Evolutionary conservation across 2,797 vertebrate genomes (phyloP).

Genomic region (Chelon labrosus): DNA sequence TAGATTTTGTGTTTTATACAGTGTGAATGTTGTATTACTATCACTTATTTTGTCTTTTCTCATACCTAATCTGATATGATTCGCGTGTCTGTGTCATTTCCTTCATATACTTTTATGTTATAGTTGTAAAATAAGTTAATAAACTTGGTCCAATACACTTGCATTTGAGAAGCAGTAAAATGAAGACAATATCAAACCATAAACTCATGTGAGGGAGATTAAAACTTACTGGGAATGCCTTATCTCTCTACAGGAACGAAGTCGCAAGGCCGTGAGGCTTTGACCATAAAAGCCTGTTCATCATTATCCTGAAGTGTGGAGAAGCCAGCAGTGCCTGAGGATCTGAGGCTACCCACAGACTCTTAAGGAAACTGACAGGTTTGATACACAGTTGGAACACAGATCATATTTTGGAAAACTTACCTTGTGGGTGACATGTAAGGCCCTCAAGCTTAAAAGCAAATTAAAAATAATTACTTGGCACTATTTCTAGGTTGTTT

Average conservation of each 20-base stretch:
- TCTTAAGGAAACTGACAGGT: slow-evolving; percentile 36
- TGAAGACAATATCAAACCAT: neutral
- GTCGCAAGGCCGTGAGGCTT: neutral
- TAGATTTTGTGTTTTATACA: too few relatives aligned
- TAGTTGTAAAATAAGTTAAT: too few relatives aligned
- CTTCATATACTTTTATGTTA: too few relatives aligned
- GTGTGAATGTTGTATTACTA: too few relatives aligned
- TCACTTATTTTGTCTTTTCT: too few relatives aligned
- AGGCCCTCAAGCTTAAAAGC: neutral
- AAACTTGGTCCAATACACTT: too few relatives aligned
- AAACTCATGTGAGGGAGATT: neutral
- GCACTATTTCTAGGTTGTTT: neutral
- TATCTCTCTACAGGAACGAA: slow-evolving; percentile 23
- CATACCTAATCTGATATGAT: too few relatives aligned
- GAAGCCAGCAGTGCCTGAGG: neutral
- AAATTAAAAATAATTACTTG: neutral
- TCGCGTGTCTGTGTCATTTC: too few relatives aligned
- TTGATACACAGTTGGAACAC: slow-evolving; percentile 7
- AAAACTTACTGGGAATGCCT: neutral
- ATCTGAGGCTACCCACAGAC: neutral
- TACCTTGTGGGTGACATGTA: neutral
- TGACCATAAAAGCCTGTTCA: neutral
- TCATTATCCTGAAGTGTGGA: slow-evolving; percentile 1
- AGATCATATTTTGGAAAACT: neutral
- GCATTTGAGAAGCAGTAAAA: too few relatives aligned